Evolutionary conservation across 2,113 vertebrate genomes (phyloP), one percentile per base, ranked within the genome.

Genomic region (Amphilophus citrinellus): DNA sequence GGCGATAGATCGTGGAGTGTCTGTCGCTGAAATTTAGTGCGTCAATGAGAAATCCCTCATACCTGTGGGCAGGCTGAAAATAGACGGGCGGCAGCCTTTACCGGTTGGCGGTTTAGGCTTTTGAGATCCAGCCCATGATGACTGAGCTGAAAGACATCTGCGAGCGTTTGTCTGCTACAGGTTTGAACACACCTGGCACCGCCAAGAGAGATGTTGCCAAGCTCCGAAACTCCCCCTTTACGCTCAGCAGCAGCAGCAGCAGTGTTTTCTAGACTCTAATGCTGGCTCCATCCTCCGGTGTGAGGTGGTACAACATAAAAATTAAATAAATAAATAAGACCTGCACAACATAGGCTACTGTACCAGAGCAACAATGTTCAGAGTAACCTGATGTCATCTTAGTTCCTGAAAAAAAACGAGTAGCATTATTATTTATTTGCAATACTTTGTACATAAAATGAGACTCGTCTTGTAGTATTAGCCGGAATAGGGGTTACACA

Each of bases 121-220:
- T 18, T 77, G 68, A 78, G 79, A 85, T 89, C 84, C 91, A 62
- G 77, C 83, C 88, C 82, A 73, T 35, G 60, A 27, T 83, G 90
- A 84, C 80, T 82, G 76, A 56, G 79, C 68, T 10, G 68, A n/a
- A 32, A 85, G 84, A 59, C 87, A 84, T 88, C 83, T 80, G 87
- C 59, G 37, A 63, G 56, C 80, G 86, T 80, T 77, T 35, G 83
- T 86, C 90, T 77, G 92, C 90, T 61, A 89, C 94, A 93, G 94
- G 93, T 95, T 89, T 90, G 89, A 92, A 92, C 93, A 87, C 92
- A 95, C 94, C 93, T 95, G 94, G 90, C 76, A 75, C 79, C 80
- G 86, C 87, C 87, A 56, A 77, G 22, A 82, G 61, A 90, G 80
- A 89, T 14, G 84, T 56, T 61, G 86, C 89, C 76, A 53, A 42